Percentiles rank a stretch among this genome's conserved stretches.
phyloP scores from a whole-genome alignment of 2,113 vertebrate species.

The Zingel zingel region DNA sequence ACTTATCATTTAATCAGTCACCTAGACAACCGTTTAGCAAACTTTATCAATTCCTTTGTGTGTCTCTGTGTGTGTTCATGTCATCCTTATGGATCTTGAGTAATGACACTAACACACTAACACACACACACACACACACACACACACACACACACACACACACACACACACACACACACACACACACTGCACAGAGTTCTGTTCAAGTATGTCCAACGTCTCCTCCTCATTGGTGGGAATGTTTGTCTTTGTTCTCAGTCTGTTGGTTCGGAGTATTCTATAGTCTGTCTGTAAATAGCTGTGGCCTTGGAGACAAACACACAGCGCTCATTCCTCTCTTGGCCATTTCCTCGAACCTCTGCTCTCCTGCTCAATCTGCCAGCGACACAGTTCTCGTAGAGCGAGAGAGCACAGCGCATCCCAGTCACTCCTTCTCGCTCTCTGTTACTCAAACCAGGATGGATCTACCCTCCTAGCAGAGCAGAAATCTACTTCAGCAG shows the following conservation, averaged over 20 bases:
- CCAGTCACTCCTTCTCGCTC: constrained; percentile 49
- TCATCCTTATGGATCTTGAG: constrained; percentile 23
- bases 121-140: too few species aligned
- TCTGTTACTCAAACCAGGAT: constrained; percentile 68
- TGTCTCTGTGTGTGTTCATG: constrained; percentile 30
- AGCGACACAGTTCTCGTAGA: constrained; percentile 82
- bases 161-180: too few species aligned
- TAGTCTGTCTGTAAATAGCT: constrained; percentile 51
- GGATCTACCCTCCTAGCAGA: constrained; percentile 73
- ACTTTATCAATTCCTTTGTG: constrained; percentile 56
- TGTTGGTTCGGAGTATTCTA: constrained; percentile 63
- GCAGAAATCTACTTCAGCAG: constrained; percentile 58
- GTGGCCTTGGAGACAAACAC: constrained; percentile 75
- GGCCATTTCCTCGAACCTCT: constrained; percentile 73
- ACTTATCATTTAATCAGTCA: constrained; percentile 51
- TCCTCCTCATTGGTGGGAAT: constrained; percentile 72
- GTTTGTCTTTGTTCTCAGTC: constrained; percentile 65
- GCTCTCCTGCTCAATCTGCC: constrained; percentile 76
- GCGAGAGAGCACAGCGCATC: constrained; percentile 78
- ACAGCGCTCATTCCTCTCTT: constrained; percentile 62
- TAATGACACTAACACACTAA: constrained; percentile 23
- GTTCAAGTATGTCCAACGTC: constrained; percentile 54
- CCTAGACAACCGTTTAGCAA: constrained; percentile 57
- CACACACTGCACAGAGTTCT: constrained; percentile 18
- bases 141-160: too few species aligned